These are phyloP conservation scores for Rhogogaster chlorosoma DNA, from an alignment of 2,888 invertebrate species.

Conservation along the genomic window DNA sequence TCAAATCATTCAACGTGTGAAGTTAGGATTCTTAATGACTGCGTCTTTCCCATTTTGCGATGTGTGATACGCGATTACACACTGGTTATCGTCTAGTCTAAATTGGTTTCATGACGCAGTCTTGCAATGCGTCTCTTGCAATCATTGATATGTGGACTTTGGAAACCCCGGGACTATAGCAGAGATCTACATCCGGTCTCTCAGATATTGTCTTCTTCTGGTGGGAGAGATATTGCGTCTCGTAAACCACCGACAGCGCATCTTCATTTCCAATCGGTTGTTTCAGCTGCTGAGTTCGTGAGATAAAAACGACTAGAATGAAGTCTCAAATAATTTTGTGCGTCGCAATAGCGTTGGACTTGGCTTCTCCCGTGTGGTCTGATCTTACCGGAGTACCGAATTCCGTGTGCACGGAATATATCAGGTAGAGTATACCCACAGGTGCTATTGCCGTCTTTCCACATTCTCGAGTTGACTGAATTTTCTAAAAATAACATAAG, in stretches of 20 bases:
- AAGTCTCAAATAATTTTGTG: background rate
- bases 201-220: background rate
- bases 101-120: background rate
- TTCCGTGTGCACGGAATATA: background rate
- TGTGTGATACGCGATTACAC: background rate
- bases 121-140: background rate
- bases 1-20: background rate
- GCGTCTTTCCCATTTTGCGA: background rate
- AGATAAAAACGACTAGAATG: background rate
- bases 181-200: slow-evolving; percentile 12
- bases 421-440: background rate
- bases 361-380: background rate
- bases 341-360: background rate
- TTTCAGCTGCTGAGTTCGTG: background rate
- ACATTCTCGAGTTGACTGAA: background rate
- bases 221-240: background rate
- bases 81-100: background rate
- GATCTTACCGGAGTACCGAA: background rate
- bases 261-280: slow-evolving; percentile 15
- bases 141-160: background rate
- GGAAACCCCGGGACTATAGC: background rate
- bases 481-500: background rate
- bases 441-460: background rate
- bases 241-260: background rate
- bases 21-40: background rate